Evolutionary conservation across 2,797 vertebrate species (phyloP).

Genomic region (Micropoecilia bifurca): DNA sequence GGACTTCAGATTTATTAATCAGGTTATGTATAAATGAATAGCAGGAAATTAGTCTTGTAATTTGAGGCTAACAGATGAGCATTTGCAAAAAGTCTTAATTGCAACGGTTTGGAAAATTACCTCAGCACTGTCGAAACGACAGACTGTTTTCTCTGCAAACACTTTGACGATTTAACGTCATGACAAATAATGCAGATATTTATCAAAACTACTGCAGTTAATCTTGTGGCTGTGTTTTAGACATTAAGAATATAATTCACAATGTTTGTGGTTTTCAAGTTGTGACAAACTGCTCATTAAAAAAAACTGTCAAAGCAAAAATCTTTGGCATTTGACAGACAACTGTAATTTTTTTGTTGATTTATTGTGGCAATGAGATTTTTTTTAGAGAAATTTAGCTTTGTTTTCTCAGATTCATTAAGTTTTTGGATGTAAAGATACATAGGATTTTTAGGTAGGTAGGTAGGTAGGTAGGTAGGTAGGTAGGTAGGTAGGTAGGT

Average conservation of each 20-base stretch:
- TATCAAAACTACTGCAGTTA: not conserved
- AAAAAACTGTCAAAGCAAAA: not conserved
- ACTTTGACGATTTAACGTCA: not conserved
- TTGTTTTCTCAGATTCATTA: not conserved
- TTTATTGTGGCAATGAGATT: not conserved
- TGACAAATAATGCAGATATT: not conserved
- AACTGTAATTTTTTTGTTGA: not conserved
- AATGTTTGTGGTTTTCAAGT: not conserved
- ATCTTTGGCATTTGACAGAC: not conserved
- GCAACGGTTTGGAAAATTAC: not conserved
- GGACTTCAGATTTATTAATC: not conserved
- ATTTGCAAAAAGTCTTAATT: not conserved
- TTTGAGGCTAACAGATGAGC: too few relatives aligned
- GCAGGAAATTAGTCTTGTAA: not conserved
- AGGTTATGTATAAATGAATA: not conserved
- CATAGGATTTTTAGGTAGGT: not conserved
- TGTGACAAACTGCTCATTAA: not conserved
- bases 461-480: conserved; percentile 11
- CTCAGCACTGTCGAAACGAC: not conserved
- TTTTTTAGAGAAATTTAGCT: not conserved
- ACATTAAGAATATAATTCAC: not conserved
- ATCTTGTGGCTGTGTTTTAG: not conserved
- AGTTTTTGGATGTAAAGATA: not conserved
- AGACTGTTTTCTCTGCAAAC: not conserved
- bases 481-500: not conserved